phyloP scores from a whole-genome alignment of 2,797 vertebrate species.

The Cirrhinus mrigala region DNA sequence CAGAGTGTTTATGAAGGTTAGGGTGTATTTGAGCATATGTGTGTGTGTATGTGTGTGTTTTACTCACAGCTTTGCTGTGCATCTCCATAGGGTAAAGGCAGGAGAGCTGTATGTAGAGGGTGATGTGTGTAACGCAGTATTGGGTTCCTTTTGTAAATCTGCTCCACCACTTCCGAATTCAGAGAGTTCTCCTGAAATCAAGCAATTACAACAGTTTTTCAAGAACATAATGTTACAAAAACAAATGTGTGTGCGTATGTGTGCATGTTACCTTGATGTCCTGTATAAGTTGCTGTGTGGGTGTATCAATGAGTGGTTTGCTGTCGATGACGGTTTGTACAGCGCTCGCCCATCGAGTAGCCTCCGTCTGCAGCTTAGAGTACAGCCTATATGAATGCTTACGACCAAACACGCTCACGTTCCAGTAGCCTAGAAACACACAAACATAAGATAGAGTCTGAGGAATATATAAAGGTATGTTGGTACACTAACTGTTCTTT shows the following conservation, averaged over 20 bases:
- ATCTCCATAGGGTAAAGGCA: slow-evolving; percentile 96
- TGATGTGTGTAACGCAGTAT: slow-evolving; percentile 95
- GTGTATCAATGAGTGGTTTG: slow-evolving; percentile 94
- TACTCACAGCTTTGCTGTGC: slow-evolving; percentile 87
- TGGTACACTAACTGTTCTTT: background rate
- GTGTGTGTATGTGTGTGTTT: background rate
- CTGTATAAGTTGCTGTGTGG: slow-evolving; percentile 95
- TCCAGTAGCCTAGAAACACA: slow-evolving; percentile 89
- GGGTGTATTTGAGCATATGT: background rate
- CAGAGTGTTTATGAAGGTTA: background rate
- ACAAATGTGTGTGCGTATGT: background rate
- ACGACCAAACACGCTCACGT: slow-evolving; percentile 89
- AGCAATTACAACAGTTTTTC: background rate
- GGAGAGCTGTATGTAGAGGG: slow-evolving; percentile 89
- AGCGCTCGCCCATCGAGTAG: slow-evolving; percentile 89
- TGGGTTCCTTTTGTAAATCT: slow-evolving; percentile 97
- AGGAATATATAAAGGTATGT: background rate
- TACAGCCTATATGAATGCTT: slow-evolving; percentile 95
- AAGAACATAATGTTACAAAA: background rate
- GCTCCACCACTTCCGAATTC: slow-evolving; percentile 93
- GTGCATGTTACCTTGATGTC: slow-evolving; percentile 89
- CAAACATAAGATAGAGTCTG: slow-evolving; percentile 13
- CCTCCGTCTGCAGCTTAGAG: slow-evolving; percentile 93
- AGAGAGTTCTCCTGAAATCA: slow-evolving; percentile 91
- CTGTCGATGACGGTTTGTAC: slow-evolving; percentile 95